A percentile compares a stretch with the other conserved stretches of the same genome.
Conservation (phyloP, 2,113 vertebrate genomes). For the Rhadina sibilatrix region DNA sequence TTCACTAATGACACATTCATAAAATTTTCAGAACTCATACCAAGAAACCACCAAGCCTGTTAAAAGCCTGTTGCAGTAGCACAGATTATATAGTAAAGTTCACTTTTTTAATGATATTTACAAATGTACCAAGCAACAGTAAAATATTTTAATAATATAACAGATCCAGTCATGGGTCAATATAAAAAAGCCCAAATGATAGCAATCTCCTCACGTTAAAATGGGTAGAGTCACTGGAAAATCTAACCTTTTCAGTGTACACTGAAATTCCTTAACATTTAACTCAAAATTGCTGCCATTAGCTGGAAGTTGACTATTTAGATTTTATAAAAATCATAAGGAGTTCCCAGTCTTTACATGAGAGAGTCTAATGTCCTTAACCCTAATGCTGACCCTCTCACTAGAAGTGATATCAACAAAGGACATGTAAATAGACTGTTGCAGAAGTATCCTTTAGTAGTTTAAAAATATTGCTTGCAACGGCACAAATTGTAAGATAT, state of each 20-base stretch:
- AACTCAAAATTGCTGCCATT: not conserved
- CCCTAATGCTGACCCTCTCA: not conserved
- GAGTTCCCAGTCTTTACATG: not conserved
- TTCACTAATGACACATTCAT: not conserved
- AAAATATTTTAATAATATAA: not conserved
- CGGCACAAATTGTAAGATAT: slow-evolving; percentile 51
- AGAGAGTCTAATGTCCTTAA: not conserved
- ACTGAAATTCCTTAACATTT: not conserved
- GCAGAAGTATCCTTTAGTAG: slow-evolving; percentile 10
- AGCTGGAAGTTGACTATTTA: not conserved
- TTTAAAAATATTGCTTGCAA: slow-evolving; percentile 43
- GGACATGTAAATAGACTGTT: slow-evolving; percentile 27
- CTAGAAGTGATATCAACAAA: not conserved
- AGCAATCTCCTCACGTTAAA: not conserved
- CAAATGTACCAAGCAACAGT: not conserved
- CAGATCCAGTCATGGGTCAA: not conserved
- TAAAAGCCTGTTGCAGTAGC: not conserved
- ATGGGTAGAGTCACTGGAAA: not conserved
- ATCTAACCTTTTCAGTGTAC: not conserved
- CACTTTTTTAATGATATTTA: not conserved
- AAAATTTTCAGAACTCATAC: not conserved
- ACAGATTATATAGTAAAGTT: not conserved
- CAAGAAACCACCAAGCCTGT: not conserved
- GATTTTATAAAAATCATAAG: not conserved
- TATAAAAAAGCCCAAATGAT: not conserved